Base-by-base conservation (phyloP, 1,140 invertebrate species). In the Drosophila pallidifrons region DNA sequence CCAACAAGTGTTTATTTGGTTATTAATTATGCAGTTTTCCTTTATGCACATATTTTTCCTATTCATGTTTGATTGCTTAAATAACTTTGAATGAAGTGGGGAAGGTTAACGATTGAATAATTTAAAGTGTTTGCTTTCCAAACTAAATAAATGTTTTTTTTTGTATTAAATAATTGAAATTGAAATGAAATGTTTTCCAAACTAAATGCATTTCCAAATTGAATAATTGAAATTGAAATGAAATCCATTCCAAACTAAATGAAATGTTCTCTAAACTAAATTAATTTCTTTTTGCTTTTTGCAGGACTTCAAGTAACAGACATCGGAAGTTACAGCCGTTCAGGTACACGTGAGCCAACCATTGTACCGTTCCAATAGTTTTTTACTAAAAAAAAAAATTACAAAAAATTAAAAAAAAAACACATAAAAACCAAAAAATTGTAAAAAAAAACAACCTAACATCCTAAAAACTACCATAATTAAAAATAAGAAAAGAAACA, bases 321-420 rank as follows among this genome's bases (percentile, higher is more conserved):
- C 97, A 98, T 95, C 96, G 97, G 94, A 98, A 98, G 95, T 95
- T 97, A 93, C 96, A 97, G 94, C 96, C 97, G 93, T 97, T 98
- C 94, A 97, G 97, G 95, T 96, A 97, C 96, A 97, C 97, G 96
- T 97, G 96, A 97, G 81, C 76, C 76, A 61, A 82, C 45, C 74
- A 70, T 52, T 61, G 76, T 82, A 81, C 69, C 66, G 75, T 74
- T 78, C 54, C 63, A 69, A 81, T 83, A 82, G 77, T 75, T 69
- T 75, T 82, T 72, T 88, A 75, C 66, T 75, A 75, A 75, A 15
- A 64, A 60, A 20, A 69, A 75, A 70, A 75, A 59, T 13, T 16
- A 38, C 59, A 76, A 75, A 54, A 54, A 25, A 30, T 20, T 30
- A 60, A 64, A 61, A 75, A 75, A 60, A 61, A 55, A 66, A 57